Percentiles rank a stretch among this genome's conserved stretches.
phyloP scores from a whole-genome alignment of 2,113 vertebrate species.

The Lepus americanus region DNA sequence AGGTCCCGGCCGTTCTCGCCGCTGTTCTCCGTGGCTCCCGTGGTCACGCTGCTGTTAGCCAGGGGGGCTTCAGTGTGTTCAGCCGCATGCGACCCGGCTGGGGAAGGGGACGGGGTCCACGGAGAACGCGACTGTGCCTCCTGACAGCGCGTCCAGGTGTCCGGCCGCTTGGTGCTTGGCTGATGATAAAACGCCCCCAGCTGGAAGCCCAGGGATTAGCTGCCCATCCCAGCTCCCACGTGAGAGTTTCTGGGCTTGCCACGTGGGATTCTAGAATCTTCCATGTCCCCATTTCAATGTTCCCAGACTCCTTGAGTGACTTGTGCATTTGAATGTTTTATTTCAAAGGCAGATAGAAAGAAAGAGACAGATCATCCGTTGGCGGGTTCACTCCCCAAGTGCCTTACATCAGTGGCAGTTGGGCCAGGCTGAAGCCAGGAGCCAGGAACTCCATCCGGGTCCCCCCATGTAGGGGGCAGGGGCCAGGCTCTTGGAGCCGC shows the following conservation, averaged over 20 bases:
- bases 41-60: neutral
- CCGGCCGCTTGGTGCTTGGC: neutral
- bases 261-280: neutral
- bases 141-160: rapidly evolving
- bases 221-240: too few species aligned
- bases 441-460: too few species aligned
- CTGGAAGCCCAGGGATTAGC: neutral
- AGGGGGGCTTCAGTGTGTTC: neutral
- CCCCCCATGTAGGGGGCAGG: too few species aligned
- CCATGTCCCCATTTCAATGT: rapidly evolving
- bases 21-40: too few species aligned
- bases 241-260: neutral
- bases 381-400: too few species aligned
- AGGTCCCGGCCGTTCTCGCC: rapidly evolving
- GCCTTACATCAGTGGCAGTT: too few species aligned
- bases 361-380: too few species aligned
- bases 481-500: too few species aligned
- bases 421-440: too few species aligned
- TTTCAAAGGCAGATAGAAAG: too few species aligned
- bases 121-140: neutral
- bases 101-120: neutral
- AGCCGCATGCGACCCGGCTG: neutral
- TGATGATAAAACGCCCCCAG: neutral
- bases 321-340: too few species aligned
- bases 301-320: neutral